These are phyloP conservation scores for Oscheius sp. DNA, from an alignment of 2,888 invertebrate genomes.

Conservation along the genomic window DNA sequence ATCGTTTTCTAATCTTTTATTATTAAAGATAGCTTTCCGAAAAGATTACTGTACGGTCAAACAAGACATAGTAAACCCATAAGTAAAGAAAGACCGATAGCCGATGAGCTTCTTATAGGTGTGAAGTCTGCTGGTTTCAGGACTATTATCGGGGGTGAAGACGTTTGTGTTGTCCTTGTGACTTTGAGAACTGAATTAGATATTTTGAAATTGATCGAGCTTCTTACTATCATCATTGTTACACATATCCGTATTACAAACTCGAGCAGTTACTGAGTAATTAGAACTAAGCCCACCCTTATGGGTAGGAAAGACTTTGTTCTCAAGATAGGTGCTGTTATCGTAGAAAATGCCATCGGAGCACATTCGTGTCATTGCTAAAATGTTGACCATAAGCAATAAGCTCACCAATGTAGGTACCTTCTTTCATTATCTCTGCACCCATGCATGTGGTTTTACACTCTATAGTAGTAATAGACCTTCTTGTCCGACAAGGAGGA, in stretches of 20 bases:
- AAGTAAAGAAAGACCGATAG: no score
- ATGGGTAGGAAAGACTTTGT: background rate
- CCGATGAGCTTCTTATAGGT: no score
- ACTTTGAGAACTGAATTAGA: no score
- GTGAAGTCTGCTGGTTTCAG: no score
- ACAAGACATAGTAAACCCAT: no score
- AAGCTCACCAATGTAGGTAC: background rate
- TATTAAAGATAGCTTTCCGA: no score
- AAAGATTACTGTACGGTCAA: no score
- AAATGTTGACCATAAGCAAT: background rate
- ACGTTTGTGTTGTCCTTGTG: no score
- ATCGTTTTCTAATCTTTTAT: background rate
- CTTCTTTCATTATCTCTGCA: background rate
- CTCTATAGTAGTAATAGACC: background rate
- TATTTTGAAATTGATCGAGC: no score
- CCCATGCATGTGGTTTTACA: conserved; percentile 1
- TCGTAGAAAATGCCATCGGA: background rate
- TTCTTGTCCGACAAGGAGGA: background rate
- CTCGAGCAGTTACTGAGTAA: background rate
- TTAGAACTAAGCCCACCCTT: background rate
- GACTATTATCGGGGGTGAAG: no score
- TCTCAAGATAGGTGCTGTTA: background rate
- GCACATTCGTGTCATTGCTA: background rate
- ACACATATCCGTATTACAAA: conserved; percentile 2
- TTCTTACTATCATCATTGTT: background rate